Base-by-base conservation (phyloP, 2,888 invertebrate species). In the Tridacna crocea region DNA sequence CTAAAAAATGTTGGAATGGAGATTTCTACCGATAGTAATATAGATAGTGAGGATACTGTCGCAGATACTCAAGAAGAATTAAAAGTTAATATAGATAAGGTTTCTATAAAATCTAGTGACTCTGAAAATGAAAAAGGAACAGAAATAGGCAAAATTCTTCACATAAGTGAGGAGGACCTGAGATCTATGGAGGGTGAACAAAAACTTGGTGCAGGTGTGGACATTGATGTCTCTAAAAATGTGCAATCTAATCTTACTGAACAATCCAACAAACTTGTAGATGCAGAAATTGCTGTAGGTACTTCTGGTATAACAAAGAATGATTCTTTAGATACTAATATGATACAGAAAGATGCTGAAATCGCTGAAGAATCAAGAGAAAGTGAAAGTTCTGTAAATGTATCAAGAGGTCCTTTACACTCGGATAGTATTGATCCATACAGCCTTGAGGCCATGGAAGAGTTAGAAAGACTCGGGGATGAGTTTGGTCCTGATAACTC, bases 371-470 rank as follows among this genome's bases (percentile, higher is more conserved):
- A 61, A 4, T 61, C 74, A 15, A 61, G 22, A 22, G 61, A 47
- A 22, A 74, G 74, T 74, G 63, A 74, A 36, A 83, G 82, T 65
- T 83, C 83, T 22, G 84, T 82, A 8, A 79, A 80, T 60, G 46
- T 75, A 6, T 82, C 84, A 19, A 65, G 80, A 51, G 75, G 79
- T 24, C 72, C 61, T 15, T 48, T 84, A 17, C 78, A 74, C 47
- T 84, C 80, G 4, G 90, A 88, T 15, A 79, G 77, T 73, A 83
- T 87, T n/a, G 92, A 92, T 78, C 90, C 89, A 0, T 93, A 93
- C 77, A 93, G 93, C 79, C 91, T 91, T 51, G 90, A 89, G 70
- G 93, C 93, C 8, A 91, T 93, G 93, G 92, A 92, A 74, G 93
- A 94, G 84, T 87, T 94, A 58, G 93, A 94, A 87, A 89, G 88